Evolutionary conservation across 2,797 vertebrate species (phyloP).

Genomic region (Vespertilio murinus): DNA sequence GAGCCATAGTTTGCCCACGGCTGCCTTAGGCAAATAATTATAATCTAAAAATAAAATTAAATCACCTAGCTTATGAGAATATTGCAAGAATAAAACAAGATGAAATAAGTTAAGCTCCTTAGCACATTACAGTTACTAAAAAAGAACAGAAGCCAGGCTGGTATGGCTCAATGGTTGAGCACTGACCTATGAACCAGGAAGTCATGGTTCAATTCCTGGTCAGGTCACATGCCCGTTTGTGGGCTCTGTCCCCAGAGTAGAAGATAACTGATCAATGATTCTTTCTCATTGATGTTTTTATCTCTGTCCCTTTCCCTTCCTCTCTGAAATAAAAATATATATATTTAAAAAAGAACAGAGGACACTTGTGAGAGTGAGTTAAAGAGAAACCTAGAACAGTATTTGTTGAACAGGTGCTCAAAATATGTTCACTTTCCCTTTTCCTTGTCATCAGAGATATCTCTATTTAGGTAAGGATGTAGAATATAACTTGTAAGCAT

Average conservation of each 20-base stretch:
- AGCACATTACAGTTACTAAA: background rate
- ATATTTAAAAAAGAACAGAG: background rate
- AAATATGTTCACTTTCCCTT: slow-evolving; percentile 32
- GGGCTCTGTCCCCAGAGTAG: no score
- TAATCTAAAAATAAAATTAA: background rate
- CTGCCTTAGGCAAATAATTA: slow-evolving; percentile 17
- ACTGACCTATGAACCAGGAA: no score
- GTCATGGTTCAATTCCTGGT: no score
- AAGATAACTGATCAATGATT: no score
- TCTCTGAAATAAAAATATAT: no score
- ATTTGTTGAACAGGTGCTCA: background rate
- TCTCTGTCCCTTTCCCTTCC: no score
- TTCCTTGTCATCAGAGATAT: background rate
- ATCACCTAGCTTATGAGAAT: slow-evolving; percentile 18
- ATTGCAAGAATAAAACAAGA: slow-evolving; percentile 13
- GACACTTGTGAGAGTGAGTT: background rate
- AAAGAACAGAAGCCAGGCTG: background rate
- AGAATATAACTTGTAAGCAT: background rate
- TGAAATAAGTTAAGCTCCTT: slow-evolving; percentile 29
- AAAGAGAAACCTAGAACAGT: background rate
- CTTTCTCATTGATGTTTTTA: no score
- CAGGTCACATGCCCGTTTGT: no score
- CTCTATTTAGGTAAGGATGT: background rate
- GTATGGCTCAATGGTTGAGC: no score
- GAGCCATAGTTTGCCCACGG: no score